These are phyloP conservation scores for Mastomys coucha DNA, from an alignment of 2,113 vertebrate species.

Conservation along the genomic window DNA sequence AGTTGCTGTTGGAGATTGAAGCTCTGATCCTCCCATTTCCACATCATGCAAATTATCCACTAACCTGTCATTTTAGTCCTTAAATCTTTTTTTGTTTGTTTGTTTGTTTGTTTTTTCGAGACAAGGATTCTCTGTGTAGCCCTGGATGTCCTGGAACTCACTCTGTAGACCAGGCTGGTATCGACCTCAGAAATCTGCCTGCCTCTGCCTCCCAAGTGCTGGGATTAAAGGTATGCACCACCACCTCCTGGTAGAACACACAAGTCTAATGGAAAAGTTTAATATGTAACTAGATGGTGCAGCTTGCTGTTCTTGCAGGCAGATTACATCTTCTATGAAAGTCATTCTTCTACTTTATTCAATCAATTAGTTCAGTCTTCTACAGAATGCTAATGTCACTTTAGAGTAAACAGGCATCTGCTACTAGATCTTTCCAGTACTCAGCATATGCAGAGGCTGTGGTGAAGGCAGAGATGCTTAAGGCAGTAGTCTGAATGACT, in stretches of 20 bases:
- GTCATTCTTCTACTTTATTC: slow-evolving; percentile 26
- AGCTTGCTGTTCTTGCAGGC: neutral
- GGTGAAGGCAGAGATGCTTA: slow-evolving; percentile 47
- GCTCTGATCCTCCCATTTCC: neutral
- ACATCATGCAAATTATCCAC: neutral
- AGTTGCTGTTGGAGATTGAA: neutral
- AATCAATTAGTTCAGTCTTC: slow-evolving; percentile 76
- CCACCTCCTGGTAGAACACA: too few relatives aligned
- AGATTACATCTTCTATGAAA: neutral
- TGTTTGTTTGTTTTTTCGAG: too few relatives aligned
- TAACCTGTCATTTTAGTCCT: too few relatives aligned
- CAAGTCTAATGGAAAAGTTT: slow-evolving; percentile 9
- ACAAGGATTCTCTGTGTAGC: too few relatives aligned
- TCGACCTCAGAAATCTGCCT: too few relatives aligned
- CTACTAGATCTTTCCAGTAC: slow-evolving; percentile 74
- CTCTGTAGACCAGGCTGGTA: too few relatives aligned
- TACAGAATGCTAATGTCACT: slow-evolving; percentile 71
- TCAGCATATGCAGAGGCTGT: slow-evolving; percentile 22
- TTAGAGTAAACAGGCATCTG: slow-evolving; percentile 64
- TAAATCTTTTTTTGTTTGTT: too few relatives aligned
- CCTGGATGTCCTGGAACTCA: too few relatives aligned
- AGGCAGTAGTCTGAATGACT: slow-evolving; percentile 54
- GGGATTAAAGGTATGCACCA: too few relatives aligned
- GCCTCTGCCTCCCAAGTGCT: too few relatives aligned
- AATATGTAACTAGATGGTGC: slow-evolving; percentile 15